Base-by-base conservation (phyloP, 1,140 invertebrate species). In the Drosophila oshimai region DNA sequence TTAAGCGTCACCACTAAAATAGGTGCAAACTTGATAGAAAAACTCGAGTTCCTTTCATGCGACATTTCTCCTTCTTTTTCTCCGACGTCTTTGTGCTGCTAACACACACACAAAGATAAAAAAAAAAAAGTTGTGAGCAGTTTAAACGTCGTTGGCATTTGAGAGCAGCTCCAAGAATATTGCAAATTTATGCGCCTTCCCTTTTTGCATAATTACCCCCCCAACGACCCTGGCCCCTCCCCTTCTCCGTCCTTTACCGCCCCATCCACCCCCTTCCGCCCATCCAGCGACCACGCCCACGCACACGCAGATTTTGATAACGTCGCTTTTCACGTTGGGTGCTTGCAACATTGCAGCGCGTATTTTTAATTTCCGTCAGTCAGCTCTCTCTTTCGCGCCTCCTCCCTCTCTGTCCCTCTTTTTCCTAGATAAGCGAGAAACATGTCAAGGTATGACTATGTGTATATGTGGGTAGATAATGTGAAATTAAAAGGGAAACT, bases 361-460 rank as follows among this genome's bases (percentile, higher is more conserved):
- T 87, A 88, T 87, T 87, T 87, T 87, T 87, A 87, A 87, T 87
- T 87, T 87, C 81, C 81, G 81, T 87, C 81, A 74, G 57, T 80
- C 55, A 47, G 53, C 45, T 65, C 47, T 42, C 62, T 49, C 71
- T 58, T 41, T 55, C 45, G 28, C 50, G 36, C 36, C 68, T 10
- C 26, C 24, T 31, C 36, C 7, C 46, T 29, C 36, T 17, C 29
- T 26, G 17, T 45, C 9, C 41, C 36, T 36, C 15, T 67, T 37
- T 79, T 77, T 65, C 70, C 50, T 50, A 79, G 81, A 86, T 86
- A 86, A 87, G 76, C 76, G 83, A 42, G 64, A 57, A 81, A 81
- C 81, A 86, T 86, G 80, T 86, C 80, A 86, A 80, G 80, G 79
- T 84, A 57, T 46, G 53, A 45, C 50, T 44, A 34, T 34, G 17